Conservation (phyloP, 2,888 invertebrate species). For the Diarsia dahlii region DNA sequence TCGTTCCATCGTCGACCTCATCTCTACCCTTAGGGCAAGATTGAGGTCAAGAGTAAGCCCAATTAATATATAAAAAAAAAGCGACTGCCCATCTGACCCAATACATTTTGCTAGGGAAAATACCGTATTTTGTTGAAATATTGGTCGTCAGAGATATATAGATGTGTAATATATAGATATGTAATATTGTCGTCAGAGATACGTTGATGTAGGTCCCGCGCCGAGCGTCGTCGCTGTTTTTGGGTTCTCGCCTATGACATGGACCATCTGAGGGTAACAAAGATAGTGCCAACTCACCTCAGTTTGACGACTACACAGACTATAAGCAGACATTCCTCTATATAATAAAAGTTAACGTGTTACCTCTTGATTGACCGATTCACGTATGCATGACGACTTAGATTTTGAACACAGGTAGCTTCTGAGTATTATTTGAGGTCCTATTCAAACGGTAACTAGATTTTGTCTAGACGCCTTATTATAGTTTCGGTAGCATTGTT, state of each 20-base stretch:
- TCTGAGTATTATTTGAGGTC: slow-evolving; percentile 43
- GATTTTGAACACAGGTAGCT: slow-evolving; percentile 72
- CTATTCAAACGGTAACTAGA: slow-evolving; percentile 32
- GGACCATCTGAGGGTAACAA: slow-evolving; percentile 62
- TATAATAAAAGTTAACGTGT: slow-evolving; percentile 79
- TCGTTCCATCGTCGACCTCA: no score
- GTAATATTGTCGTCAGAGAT: no score
- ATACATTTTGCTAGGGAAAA: no score
- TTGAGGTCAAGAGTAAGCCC: no score
- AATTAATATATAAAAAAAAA: no score
- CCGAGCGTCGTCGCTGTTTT: not conserved
- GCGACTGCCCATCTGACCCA: no score
- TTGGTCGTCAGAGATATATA: no score
- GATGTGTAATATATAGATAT: no score
- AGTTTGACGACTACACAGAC: slow-evolving; percentile 72
- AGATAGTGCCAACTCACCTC: slow-evolving; percentile 83
- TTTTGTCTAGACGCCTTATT: slow-evolving; percentile 41
- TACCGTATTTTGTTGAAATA: no score
- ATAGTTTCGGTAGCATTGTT: not conserved
- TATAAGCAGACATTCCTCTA: slow-evolving; percentile 71
- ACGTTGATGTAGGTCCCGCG: not conserved
- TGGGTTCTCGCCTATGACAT: slow-evolving; percentile 54
- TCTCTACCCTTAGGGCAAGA: no score
- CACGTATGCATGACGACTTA: slow-evolving; percentile 75
- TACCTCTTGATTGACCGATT: slow-evolving; percentile 85